A percentile compares a stretch with the other conserved stretches of the same genome.
These are phyloP conservation scores for Nymphalis polychloros DNA, from an alignment of 2,888 invertebrate species.

Conservation along the genomic window DNA sequence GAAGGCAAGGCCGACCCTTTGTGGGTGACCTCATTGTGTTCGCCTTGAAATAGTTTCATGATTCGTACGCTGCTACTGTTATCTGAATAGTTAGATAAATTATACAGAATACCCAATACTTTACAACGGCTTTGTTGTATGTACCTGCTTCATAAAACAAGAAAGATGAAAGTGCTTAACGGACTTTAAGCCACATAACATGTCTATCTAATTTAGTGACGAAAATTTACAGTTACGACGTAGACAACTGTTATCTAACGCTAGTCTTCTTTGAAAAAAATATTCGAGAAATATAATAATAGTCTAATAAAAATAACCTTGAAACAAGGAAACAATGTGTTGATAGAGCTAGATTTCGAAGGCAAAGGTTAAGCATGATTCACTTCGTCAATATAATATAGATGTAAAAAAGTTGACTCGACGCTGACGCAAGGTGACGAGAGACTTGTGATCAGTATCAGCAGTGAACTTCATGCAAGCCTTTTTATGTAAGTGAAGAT, in stretches of 20 bases:
- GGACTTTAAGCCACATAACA: too few species aligned
- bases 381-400: conserved; percentile 24
- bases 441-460: conserved; percentile 30
- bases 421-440: conserved; percentile 37
- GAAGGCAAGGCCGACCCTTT: conserved; percentile 76
- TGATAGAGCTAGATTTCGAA: conserved; percentile 32
- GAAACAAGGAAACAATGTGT: conserved; percentile 35
- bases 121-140: background rate
- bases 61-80: conserved; percentile 64
- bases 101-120: conserved; percentile 28
- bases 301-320: conserved; percentile 29
- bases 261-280: background rate
- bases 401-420: conserved; percentile 24
- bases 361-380: conserved; percentile 53
- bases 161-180: too few species aligned
- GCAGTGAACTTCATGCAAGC: conserved; percentile 39
- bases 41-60: conserved; percentile 79
- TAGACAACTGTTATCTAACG: conserved; percentile 58
- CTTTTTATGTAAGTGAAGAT: conserved; percentile 60
- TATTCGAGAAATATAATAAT: conserved; percentile 7
- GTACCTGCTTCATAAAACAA: too few species aligned
- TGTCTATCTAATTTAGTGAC: conserved; percentile 64
- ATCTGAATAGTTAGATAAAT: conserved; percentile 59
- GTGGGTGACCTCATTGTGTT: conserved; percentile 75
- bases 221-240: conserved; percentile 70